Evolutionary conservation across 2,113 vertebrate species (phyloP).

Genomic region (Heterotilapia buettikoferi): DNA sequence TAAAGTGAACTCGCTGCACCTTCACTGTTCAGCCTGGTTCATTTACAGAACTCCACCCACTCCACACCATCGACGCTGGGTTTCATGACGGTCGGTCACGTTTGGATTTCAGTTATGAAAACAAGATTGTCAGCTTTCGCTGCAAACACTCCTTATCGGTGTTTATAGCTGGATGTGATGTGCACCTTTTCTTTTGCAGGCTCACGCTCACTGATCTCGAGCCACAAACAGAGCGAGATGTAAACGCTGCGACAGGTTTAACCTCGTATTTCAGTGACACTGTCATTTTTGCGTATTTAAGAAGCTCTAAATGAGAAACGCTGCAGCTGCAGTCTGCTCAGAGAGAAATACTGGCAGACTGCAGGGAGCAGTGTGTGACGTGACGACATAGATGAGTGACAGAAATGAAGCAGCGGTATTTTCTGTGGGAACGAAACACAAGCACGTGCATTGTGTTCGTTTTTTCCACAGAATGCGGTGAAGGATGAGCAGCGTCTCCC

Average conservation of each 20-base stretch:
- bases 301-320: not conserved
- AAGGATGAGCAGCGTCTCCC: not conserved
- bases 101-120: not conserved
- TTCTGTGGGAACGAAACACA: not conserved
- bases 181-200: not conserved
- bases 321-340: not conserved
- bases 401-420: not conserved
- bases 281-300: not conserved
- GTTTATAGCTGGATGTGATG: not conserved
- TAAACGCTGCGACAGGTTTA: not conserved
- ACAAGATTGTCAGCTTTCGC: rapidly evolving
- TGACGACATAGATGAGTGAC: rapidly evolving
- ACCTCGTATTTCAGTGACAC: not conserved
- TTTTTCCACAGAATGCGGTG: rapidly evolving
- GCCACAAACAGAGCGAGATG: not conserved
- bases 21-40: not conserved
- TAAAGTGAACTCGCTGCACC: not conserved
- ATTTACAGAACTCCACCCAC: not conserved
- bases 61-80: not conserved
- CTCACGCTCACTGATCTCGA: not conserved
- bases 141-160: not conserved
- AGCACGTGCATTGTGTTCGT: not conserved
- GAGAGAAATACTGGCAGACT: not conserved
- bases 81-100: not conserved
- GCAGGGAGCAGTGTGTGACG: not conserved